These are phyloP conservation scores for Nymphalis polychloros DNA, from an alignment of 2,888 invertebrate species.

Conservation along the genomic window DNA sequence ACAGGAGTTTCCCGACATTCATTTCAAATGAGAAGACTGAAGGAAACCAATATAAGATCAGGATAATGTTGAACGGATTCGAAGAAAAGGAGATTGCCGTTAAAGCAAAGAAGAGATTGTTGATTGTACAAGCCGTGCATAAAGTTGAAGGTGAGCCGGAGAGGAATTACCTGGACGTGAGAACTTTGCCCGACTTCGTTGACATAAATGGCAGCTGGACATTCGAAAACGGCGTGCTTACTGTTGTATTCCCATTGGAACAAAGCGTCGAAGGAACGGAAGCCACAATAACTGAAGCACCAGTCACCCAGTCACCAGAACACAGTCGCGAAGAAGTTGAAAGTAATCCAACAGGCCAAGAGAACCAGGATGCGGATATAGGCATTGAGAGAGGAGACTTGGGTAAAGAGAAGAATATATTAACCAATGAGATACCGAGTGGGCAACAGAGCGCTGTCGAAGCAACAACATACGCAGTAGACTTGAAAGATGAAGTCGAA, in stretches of 20 bases:
- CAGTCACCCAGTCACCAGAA: conserved; percentile 9
- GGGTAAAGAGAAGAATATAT: not conserved
- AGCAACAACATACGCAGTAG: conserved; percentile 24
- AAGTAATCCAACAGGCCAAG: not conserved
- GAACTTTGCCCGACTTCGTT: conserved; percentile 22
- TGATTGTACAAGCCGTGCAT: conserved; percentile 63
- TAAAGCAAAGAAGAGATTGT: conserved; percentile 60
- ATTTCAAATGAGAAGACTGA: conserved; percentile 47
- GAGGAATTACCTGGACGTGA: conserved; percentile 22
- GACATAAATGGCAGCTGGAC: conserved; percentile 26
- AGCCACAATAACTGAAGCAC: not conserved
- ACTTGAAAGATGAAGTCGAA: conserved; percentile 22
- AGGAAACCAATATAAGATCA: conserved; percentile 60
- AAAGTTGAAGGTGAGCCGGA: conserved; percentile 15
- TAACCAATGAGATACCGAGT: conserved; percentile 12
- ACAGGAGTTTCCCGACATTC: conserved; percentile 51
- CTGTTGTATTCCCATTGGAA: conserved; percentile 18
- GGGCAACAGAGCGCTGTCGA: conserved; percentile 12
- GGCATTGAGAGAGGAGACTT: conserved; percentile 4
- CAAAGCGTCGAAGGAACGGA: not conserved
- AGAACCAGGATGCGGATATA: not conserved
- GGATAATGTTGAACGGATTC: conserved; percentile 54
- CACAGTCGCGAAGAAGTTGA: conserved; percentile 21
- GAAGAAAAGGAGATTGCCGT: conserved; percentile 66
- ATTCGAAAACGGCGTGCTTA: conserved; percentile 19